Evolutionary conservation across 1,140 invertebrate species (phyloP).

Genomic region (Cepaea nemoralis): DNA sequence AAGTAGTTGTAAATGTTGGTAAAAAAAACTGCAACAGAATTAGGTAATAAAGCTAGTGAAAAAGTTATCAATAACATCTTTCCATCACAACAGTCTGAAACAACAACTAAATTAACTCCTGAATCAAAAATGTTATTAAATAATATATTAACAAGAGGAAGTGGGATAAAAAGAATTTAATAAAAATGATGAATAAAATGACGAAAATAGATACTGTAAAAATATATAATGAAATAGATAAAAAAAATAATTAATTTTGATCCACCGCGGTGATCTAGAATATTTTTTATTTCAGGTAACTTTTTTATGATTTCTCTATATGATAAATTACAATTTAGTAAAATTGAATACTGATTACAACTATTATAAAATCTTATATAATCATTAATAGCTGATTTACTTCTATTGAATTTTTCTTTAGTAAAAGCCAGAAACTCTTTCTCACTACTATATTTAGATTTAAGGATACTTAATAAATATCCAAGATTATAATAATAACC

Average conservation of each 20-base stretch:
- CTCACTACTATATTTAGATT: neutral
- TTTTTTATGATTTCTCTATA: constrained; percentile 8
- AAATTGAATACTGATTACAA: neutral
- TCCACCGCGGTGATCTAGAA: no score
- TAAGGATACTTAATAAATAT: neutral
- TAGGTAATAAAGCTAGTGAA: constrained; percentile 4
- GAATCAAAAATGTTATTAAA: constrained; percentile 11
- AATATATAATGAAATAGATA: no score
- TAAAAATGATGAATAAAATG: no score
- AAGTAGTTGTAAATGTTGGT: neutral
- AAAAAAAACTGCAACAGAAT: neutral
- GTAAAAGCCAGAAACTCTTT: constrained; percentile 2
- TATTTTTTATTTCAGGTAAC: no score
- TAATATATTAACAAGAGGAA: constrained; percentile 4
- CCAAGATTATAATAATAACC: constrained; percentile 14
- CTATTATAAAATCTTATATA: neutral
- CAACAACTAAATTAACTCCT: neutral
- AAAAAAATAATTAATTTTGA: no score
- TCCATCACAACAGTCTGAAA: neutral
- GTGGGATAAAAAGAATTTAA: neutral
- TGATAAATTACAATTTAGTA: neutral
- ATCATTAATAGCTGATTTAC: constrained; percentile 14
- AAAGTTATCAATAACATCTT: neutral
- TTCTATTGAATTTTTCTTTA: constrained; percentile 10
- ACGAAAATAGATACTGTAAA: no score